Percentiles rank a stretch among this genome's conserved stretches.
phyloP scores from a whole-genome alignment of 2,888 invertebrate genomes.

The Lydus trimaculatus region DNA sequence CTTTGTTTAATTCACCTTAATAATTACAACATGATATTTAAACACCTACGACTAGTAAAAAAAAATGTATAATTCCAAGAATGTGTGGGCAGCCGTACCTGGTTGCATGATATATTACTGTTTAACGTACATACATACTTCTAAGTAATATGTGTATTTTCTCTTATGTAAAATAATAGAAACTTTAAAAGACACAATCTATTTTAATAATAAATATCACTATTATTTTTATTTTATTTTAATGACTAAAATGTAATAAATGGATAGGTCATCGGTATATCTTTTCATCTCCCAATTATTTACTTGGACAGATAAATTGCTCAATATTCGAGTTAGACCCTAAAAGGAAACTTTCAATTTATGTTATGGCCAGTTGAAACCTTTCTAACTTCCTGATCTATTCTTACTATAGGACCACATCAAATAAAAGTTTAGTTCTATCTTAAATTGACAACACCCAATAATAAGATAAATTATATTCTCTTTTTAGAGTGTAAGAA shows the following conservation, averaged over 20 bases:
- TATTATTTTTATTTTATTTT: not conserved
- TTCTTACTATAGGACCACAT: constrained; percentile 28
- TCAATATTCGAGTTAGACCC: constrained; percentile 29
- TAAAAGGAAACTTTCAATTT: constrained; percentile 36
- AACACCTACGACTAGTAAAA: not conserved
- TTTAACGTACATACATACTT: constrained; percentile 18
- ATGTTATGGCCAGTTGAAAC: constrained; percentile 31
- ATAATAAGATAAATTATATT: not conserved
- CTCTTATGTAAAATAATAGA: too few species aligned
- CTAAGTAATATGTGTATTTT: constrained; percentile 15
- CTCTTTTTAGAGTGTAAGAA: not conserved
- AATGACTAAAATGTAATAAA: not conserved
- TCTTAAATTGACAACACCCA: not conserved
- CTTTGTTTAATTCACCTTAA: not conserved
- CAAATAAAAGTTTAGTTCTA: constrained; percentile 29
- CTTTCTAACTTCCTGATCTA: constrained; percentile 22
- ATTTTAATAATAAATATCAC: not conserved
- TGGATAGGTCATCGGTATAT: not conserved
- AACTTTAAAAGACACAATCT: not conserved
- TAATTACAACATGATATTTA: not conserved
- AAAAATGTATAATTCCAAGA: not conserved
- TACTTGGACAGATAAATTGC: constrained; percentile 35
- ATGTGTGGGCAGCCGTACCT: not conserved
- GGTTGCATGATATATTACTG: constrained; percentile 20
- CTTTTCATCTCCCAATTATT: constrained; percentile 32